Percentiles rank a stretch among this genome's conserved stretches.
Evolutionary conservation across 2,113 vertebrate species (phyloP).

Genomic region (Geococcyx californianus): DNA sequence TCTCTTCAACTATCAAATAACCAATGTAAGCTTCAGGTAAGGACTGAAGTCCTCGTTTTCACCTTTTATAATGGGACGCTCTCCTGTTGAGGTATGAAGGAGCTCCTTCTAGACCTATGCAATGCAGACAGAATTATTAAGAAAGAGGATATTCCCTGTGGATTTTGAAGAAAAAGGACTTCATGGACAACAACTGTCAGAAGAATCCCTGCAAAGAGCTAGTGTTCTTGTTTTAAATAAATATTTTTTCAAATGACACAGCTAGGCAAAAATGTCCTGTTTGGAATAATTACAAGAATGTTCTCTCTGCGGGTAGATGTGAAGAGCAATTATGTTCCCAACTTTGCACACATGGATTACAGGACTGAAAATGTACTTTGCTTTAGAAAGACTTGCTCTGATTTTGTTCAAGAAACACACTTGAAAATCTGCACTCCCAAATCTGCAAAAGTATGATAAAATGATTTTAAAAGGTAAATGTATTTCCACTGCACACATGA

Average conservation of each 20-base stretch:
- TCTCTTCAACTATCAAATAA: neutral
- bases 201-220: neutral
- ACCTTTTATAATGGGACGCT: neutral
- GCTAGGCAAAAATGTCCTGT: constrained; percentile 16
- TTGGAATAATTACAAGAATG: constrained; percentile 31
- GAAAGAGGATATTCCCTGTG: neutral
- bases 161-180: neutral
- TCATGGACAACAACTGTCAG: neutral
- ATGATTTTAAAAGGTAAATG: neutral
- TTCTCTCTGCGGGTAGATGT: neutral
- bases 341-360: neutral
- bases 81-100: neutral
- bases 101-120: neutral
- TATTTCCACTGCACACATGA: neutral
- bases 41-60: neutral
- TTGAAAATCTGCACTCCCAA: neutral
- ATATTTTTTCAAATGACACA: constrained; percentile 46
- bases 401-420: neutral
- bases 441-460: neutral
- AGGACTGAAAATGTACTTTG: constrained; percentile 1
- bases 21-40: neutral
- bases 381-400: constrained; percentile 4
- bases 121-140: neutral
- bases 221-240: constrained; percentile 7
- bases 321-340: constrained; percentile 14